Base-by-base conservation (phyloP, 2,797 vertebrate species). In the Pantherophis alleghaniensis region DNA sequence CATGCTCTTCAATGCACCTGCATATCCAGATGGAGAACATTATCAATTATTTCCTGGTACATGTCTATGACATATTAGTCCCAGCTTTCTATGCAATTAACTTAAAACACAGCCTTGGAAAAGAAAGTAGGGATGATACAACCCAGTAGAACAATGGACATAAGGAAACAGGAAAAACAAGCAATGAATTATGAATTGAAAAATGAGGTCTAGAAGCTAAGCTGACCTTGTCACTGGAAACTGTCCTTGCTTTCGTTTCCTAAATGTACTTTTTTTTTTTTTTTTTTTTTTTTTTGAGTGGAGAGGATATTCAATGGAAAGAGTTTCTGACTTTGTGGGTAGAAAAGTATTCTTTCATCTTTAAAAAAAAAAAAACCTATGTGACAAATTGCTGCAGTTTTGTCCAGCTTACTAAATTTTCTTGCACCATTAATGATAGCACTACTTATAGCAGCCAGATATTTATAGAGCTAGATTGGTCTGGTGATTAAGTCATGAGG, bases 291-390 rank as follows among this genome's bases (percentile, higher is more conserved):
- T 94, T 42, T n/a, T n/a, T 26, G 3, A 16, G n/a, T 0, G n/a
- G 7, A 3, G 37, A 11, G 37, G 32, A 79, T 42, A 92, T 94
- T 86, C 92, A 88, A 93, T 95, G 94, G 96, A 95, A 96, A 96
- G 95, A 94, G 94, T 94, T 96, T 93, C 95, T 96, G 94, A 96
- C 96, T 96, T 96, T 95, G 95, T 96, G 95, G 91, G 95, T 94
- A 95, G 95, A 94, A 96, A 96, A 95, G 95, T 95, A 96, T 79
- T 42, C 93, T 95, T 93, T 86, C 96, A 94, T 95, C 96, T 42
- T 37, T 32, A 32, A 32, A 74, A 69, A 94, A 57, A 94, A 94
- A 51, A 55, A 53, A 9, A 10, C 51, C 9, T 53, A 53, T 94
- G 95, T 94, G 93, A 93, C 94, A 95, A 95, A 95, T 93, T 94